These are phyloP conservation scores for Lamproptera curius DNA, from an alignment of 2,888 invertebrate species.

Conservation along the genomic window DNA sequence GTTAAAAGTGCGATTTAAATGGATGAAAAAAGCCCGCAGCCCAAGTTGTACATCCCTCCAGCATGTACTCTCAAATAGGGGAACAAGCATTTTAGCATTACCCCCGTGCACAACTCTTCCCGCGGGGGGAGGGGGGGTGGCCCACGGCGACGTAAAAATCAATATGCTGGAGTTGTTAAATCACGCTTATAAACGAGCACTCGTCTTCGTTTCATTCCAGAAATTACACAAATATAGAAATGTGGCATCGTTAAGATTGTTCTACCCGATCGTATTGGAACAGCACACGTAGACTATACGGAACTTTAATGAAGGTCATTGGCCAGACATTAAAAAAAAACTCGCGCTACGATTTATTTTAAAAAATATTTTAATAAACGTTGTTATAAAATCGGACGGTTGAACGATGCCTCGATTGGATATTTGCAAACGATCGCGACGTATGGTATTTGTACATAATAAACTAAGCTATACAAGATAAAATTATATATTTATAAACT, in stretches of 20 bases:
- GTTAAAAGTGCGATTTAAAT: slow-evolving; percentile 37
- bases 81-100: slow-evolving; percentile 79
- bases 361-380: too few species aligned
- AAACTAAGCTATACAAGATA: too few species aligned
- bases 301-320: too few species aligned
- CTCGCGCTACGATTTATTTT: too few species aligned
- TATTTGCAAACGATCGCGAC: too few species aligned
- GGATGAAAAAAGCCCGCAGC: slow-evolving; percentile 24
- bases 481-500: too few species aligned
- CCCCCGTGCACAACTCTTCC: slow-evolving; percentile 79
- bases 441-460: too few species aligned
- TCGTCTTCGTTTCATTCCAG: slow-evolving; percentile 78
- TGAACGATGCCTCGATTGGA: too few species aligned
- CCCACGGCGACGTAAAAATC: slow-evolving; percentile 79
- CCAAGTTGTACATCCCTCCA: slow-evolving; percentile 62
- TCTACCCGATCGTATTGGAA: slow-evolving; percentile 6
- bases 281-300: too few species aligned
- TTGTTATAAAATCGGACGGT: too few species aligned
- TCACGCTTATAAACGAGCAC: slow-evolving; percentile 82
- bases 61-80: slow-evolving; percentile 79
- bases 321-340: too few species aligned
- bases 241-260: slow-evolving; percentile 44
- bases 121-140: slow-evolving; percentile 70
- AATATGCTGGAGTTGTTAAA: slow-evolving; percentile 87
- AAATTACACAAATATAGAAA: slow-evolving; percentile 63